Percentiles rank a stretch among this genome's conserved stretches.
These are phyloP conservation scores for Heliothis subflexa DNA, from an alignment of 1,140 invertebrate genomes.

Conservation along the genomic window DNA sequence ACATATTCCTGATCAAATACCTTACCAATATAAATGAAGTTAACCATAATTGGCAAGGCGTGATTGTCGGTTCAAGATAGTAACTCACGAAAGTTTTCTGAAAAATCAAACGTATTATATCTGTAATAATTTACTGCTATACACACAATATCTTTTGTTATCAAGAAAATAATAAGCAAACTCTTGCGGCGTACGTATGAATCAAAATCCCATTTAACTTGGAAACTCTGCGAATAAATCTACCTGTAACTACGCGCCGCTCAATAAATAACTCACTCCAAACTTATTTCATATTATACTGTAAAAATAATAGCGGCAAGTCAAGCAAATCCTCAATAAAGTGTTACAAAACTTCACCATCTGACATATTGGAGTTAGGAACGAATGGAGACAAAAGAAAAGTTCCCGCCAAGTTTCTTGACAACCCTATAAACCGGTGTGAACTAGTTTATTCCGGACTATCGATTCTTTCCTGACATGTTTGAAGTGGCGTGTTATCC, in stretches of 20 bases:
- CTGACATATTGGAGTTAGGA: slow-evolving; percentile 45
- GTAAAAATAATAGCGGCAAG: slow-evolving; percentile 22
- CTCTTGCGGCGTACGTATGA: no score
- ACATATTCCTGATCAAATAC: no score
- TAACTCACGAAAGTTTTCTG: no score
- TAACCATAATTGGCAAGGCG: no score
- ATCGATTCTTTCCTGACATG: slow-evolving; percentile 39
- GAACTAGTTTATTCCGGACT: slow-evolving; percentile 40
- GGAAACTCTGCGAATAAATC: neutral
- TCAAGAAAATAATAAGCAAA: no score
- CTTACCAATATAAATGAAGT: no score
- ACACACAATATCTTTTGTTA: no score
- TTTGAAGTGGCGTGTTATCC: slow-evolving; percentile 26
- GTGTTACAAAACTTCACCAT: slow-evolving; percentile 33
- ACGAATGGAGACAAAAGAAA: slow-evolving; percentile 35
- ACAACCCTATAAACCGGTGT: slow-evolving; percentile 35
- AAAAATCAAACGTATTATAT: no score
- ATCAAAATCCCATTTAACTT: neutral
- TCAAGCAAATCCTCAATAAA: slow-evolving; percentile 30
- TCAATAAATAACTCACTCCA: slow-evolving; percentile 14
- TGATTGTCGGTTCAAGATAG: no score
- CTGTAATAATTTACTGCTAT: no score
- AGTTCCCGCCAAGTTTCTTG: slow-evolving; percentile 20
- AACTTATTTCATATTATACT: slow-evolving; percentile 9
- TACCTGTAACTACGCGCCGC: no score